Percentiles rank a stretch among this genome's conserved stretches.
phyloP scores from a whole-genome alignment of 1,140 invertebrate species.

The Caenorhabditis inopinata region DNA sequence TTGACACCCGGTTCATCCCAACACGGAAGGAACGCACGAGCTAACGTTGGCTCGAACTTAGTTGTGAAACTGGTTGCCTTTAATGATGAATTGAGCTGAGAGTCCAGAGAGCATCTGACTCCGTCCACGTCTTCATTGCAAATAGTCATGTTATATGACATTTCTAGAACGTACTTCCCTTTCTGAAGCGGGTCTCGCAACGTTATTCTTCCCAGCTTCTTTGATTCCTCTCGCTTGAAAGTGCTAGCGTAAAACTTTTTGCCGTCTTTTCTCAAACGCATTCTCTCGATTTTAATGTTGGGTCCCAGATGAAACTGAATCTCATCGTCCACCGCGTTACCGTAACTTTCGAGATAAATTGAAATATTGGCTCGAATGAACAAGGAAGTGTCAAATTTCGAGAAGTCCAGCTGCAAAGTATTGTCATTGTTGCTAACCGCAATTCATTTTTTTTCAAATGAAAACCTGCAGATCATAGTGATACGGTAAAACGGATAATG shows the following conservation, averaged over 20 bases:
- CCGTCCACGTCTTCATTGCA: constrained; percentile 58
- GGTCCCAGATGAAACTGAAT: constrained; percentile 61
- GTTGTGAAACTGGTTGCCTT: constrained; percentile 52
- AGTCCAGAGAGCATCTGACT: constrained; percentile 31
- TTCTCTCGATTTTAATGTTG: constrained; percentile 62
- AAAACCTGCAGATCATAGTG: constrained; percentile 62
- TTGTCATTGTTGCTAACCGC: too few relatives aligned
- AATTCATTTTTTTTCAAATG: not conserved
- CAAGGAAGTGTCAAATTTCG: constrained; percentile 54
- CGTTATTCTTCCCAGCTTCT: constrained; percentile 52
- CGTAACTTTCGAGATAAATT: constrained; percentile 62
- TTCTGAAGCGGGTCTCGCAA: constrained; percentile 51
- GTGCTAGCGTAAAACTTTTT: constrained; percentile 48
- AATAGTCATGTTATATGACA: constrained; percentile 61
- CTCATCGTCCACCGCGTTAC: constrained; percentile 59
- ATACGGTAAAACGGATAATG: constrained; percentile 49
- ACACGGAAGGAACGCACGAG: constrained; percentile 88
- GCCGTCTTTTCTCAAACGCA: constrained; percentile 43
- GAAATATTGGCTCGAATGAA: constrained; percentile 58
- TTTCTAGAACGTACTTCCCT: constrained; percentile 51
- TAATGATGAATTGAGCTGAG: not conserved
- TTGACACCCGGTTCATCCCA: constrained; percentile 92
- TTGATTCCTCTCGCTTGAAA: constrained; percentile 55
- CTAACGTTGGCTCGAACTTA: constrained; percentile 90
- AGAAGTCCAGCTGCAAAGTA: constrained; percentile 63